Conservation (phyloP, 2,888 invertebrate species). For the Trachelus troglodyta region DNA sequence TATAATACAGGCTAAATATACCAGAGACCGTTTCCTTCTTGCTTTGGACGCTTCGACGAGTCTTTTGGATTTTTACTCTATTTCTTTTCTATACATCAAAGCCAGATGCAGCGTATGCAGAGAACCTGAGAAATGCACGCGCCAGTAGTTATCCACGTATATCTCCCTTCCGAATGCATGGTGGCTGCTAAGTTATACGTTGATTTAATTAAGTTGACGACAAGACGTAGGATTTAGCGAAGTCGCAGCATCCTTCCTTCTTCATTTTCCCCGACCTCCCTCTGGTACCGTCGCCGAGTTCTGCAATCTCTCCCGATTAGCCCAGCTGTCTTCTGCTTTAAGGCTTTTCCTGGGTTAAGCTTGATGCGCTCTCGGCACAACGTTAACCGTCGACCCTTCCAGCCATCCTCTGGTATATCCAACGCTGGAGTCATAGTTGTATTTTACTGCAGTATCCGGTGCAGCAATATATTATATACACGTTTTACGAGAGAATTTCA, state of each 20-base stretch:
- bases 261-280: neutral
- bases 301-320: conserved; percentile 27
- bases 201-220: conserved; percentile 41
- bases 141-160: neutral
- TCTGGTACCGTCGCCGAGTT: conserved; percentile 1
- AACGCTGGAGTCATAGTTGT: neutral
- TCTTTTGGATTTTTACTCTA: neutral
- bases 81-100: neutral
- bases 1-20: neutral
- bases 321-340: conserved; percentile 1
- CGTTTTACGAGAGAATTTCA: neutral
- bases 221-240: conserved; percentile 31
- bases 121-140: conserved; percentile 5
- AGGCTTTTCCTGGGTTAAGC: neutral
- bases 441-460: neutral
- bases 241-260: conserved; percentile 14
- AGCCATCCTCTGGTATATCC: neutral
- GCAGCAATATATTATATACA: neutral
- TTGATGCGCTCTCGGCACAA: neutral
- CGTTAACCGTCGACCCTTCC: neutral
- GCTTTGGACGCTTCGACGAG: neutral
- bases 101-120: conserved; percentile 10
- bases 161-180: neutral
- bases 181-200: conserved; percentile 21
- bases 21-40: neutral